Base-by-base conservation (phyloP, 92 coral and sea anemone genomes). In the Zoanthus gigantus region DNA sequence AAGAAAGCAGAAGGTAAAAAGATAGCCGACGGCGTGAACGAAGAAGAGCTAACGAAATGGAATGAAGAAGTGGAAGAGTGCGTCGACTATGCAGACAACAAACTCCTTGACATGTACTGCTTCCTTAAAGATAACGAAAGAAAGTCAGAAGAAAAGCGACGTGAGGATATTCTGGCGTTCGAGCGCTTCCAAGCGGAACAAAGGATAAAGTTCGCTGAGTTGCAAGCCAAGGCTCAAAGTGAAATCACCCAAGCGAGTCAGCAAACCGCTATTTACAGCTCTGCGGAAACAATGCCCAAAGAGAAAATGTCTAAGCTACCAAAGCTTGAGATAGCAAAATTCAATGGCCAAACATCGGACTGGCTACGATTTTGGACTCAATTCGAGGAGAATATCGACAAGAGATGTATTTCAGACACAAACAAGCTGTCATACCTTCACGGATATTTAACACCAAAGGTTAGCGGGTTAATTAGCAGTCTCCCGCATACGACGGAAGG, bases 401-500 rank as follows among this genome's bases (percentile, higher is more conserved):
- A 77, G 44, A 53, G 67, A 18, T 29, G 52, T 30, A 53, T 53
- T 28, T 57, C 82, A 44, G 45, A 52, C 5, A 77, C 69, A 0
- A 77, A 54, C 48, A 53, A 77, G 23, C 18, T 77, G 0, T 9
- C 46, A 15, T 77, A 77, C 28, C 47, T 77, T 8, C 83, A 78
- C 13, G 71, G 71, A 31, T 78, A 56, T 32, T 52, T 78, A 71
- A 7, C 16, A 13, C 71, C 69, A 7, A 78, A 78, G 15, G 83
- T 57, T 9, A 78, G 50, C 4, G 52, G 1, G 7, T 16, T 78
- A 42, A 78, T 78, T 12, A 34, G 71, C 17, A 78, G 91, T 5
- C 87, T 90, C 9, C 93, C 89, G 3, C 91, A 90, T 73, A 77
- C 90, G 16, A 16, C 90, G 4, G 90, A 75, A 58, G 94, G 94